Base-by-base conservation (phyloP, 2,888 invertebrate species). In the Prosopocoilus inquinatus region DNA sequence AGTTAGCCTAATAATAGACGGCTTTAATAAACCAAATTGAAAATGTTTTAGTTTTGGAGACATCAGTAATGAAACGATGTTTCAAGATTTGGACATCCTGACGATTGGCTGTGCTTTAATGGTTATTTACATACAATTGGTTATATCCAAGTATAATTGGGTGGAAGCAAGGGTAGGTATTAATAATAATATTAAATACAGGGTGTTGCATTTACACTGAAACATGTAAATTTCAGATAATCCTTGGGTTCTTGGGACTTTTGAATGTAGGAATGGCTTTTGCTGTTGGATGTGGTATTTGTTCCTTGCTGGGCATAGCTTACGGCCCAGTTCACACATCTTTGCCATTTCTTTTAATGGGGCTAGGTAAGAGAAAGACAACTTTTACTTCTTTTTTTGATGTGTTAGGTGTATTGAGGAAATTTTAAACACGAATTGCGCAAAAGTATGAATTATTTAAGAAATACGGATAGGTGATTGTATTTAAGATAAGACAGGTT, bases 311-410 rank as follows among this genome's bases (percentile, higher is more conserved):
- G 53, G 87, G 87, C 5, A 79, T 91, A 34, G 82, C 87, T 32
- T 91, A 89, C 73, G 90, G 91, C 1, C 91, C 91, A 0, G 87
- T 92, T 1, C 91, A 93, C 73, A 87, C 89, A 8, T 88, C 91
- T 9, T 76, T 92, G 57, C 91, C 91, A 4, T 91, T 93, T 75
- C 80, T 93, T 55, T 73, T 93, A 11, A 85, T 92, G 83, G 91
- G 91, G 58, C 82, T 90, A 64, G 82, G 83, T 66, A 67, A 61
- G 45, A 15, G 8, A 9, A 12, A 13, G 28, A 28, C 20, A 7
- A 28, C 4, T 28, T 16, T 16, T 16, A 16, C 3, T n/a, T n/a
- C n/a, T n/a, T 28, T 28, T 5, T 28, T 28, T 28, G 3, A 28
- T 5, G 20, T 1, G 20, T n/a, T n/a, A n/a, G n/a, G n/a, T n/a